These are phyloP conservation scores for Notothenia coriiceps DNA, from an alignment of 2,113 vertebrate species.

Conservation along the genomic window DNA sequence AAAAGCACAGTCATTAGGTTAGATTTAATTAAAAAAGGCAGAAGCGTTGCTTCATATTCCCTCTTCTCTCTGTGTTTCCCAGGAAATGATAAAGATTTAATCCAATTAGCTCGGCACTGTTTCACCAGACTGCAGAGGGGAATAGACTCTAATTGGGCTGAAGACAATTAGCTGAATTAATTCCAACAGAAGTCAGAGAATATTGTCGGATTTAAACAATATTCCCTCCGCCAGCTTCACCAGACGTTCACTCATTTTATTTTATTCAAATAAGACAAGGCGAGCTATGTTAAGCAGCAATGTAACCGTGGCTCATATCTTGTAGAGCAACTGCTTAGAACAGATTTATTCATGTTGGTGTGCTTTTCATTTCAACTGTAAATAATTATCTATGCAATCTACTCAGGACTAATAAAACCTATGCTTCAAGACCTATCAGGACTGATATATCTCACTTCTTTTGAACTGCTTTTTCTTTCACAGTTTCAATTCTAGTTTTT, in stretches of 20 bases:
- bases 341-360: slow-evolving; percentile 68
- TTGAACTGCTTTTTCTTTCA: not conserved
- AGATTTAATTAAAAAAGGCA: slow-evolving; percentile 81
- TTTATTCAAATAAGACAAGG: slow-evolving; percentile 73
- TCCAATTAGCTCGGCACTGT: slow-evolving; percentile 85
- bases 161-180: slow-evolving; percentile 88
- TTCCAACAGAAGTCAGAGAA: slow-evolving; percentile 84
- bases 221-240: slow-evolving; percentile 69
- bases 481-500: not conserved
- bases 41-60: slow-evolving; percentile 75
- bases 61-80: slow-evolving; percentile 75
- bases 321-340: slow-evolving; percentile 68
- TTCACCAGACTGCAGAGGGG: slow-evolving; percentile 82
- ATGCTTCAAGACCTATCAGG: not conserved
- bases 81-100: slow-evolving; percentile 87
- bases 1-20: slow-evolving; percentile 80
- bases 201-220: slow-evolving; percentile 81
- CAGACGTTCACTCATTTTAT: slow-evolving; percentile 70
- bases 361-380: slow-evolving; percentile 57
- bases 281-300: slow-evolving; percentile 66
- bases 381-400: slow-evolving; percentile 60
- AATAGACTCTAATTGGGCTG: slow-evolving; percentile 87
- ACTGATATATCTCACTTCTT: not conserved
- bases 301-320: slow-evolving; percentile 66
- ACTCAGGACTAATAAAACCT: slow-evolving; percentile 22